These are phyloP conservation scores for Rhipidura dahli DNA, from an alignment of 2,113 vertebrate genomes.

Conservation along the genomic window DNA sequence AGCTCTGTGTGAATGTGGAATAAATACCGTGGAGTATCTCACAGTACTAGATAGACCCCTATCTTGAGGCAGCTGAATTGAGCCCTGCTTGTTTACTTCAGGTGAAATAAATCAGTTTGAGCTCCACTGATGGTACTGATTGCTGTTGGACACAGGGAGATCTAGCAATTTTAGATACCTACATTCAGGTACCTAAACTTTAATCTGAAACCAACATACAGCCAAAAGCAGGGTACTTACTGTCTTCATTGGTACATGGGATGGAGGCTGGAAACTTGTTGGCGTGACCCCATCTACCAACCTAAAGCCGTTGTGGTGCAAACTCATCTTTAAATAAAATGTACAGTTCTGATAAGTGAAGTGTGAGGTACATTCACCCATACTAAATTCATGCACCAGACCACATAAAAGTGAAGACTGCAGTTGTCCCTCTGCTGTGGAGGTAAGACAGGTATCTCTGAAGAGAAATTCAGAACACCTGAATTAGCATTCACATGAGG, in stretches of 20 bases:
- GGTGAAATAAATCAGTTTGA: background rate
- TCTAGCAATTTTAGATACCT: background rate
- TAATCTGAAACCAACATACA: background rate
- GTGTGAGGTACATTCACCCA: background rate
- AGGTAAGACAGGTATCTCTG: background rate
- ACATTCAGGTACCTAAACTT: background rate
- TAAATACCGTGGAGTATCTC: background rate
- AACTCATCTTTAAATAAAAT: background rate
- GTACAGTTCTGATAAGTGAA: background rate
- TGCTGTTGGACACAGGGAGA: background rate
- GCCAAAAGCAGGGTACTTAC: background rate
- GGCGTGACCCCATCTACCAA: background rate
- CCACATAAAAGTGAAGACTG: background rate
- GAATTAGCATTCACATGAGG: background rate
- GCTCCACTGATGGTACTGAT: background rate
- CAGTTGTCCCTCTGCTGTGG: background rate
- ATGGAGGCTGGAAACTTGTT: background rate
- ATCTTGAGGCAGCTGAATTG: background rate
- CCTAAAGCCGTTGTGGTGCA: background rate
- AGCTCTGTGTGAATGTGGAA: background rate
- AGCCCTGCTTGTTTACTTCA: background rate
- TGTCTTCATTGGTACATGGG: background rate
- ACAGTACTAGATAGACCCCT: background rate
- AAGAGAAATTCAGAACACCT: background rate
- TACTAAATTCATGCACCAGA: background rate